phyloP scores from a whole-genome alignment of 1,140 invertebrate genomes.

The Diabrotica virgifera region DNA sequence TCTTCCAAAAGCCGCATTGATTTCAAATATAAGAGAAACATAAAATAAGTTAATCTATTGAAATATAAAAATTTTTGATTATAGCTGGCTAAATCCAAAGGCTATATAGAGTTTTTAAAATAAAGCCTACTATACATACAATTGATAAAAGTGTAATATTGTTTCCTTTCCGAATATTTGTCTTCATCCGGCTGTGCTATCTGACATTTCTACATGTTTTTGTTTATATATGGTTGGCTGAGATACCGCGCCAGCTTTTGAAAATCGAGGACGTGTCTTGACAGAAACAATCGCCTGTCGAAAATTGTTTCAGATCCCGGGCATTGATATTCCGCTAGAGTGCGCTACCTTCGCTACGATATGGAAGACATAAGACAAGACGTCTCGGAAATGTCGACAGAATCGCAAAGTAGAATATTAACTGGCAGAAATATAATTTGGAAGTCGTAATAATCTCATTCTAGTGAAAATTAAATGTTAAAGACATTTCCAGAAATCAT shows the following conservation, averaged over 20 bases:
- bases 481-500: too few species aligned
- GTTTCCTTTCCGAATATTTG: background rate
- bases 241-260: background rate
- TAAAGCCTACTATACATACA: too few species aligned
- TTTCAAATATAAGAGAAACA: too few species aligned
- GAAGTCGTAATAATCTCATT: too few species aligned
- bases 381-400: background rate
- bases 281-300: background rate
- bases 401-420: background rate
- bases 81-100: too few species aligned
- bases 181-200: background rate
- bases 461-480: too few species aligned
- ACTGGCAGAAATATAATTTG: background rate
- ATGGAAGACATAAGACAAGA: background rate
- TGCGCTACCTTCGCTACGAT: background rate
- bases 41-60: too few species aligned
- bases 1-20: too few species aligned
- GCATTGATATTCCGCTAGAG: slow-evolving; percentile 1
- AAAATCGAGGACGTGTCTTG: background rate
- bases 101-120: too few species aligned
- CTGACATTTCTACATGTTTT: background rate
- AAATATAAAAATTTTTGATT: too few species aligned
- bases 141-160: background rate
- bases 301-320: background rate
- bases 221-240: background rate